These are phyloP conservation scores for Neotragus pygmaeus DNA, from an alignment of 2,113 vertebrate genomes.

Conservation along the genomic window DNA sequence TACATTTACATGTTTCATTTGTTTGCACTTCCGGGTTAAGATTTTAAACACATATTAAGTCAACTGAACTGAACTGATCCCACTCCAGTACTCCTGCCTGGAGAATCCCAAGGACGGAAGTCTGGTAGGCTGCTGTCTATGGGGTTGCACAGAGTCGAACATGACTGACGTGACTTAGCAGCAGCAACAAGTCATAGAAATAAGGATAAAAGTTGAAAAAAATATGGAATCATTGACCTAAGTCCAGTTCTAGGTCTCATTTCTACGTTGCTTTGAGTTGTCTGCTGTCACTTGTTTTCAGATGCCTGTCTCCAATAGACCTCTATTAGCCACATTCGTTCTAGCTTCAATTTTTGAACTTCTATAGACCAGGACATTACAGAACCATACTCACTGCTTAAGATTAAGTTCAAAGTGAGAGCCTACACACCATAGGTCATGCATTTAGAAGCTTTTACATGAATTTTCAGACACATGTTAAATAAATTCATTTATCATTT, in stretches of 20 bases:
- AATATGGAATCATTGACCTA: background rate
- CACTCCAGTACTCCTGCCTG: no score
- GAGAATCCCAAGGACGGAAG: no score
- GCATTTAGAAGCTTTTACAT: background rate
- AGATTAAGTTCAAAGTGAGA: background rate
- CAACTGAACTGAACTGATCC: background rate
- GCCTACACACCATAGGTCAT: background rate
- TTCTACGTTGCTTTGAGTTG: background rate
- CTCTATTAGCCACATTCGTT: background rate
- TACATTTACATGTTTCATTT: background rate
- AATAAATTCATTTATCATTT: background rate
- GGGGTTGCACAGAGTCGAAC: no score
- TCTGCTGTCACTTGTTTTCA: background rate
- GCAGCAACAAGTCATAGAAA: background rate
- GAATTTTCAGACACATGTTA: background rate
- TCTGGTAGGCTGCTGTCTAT: fast-evolving
- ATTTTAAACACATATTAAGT: background rate
- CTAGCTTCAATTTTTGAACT: background rate
- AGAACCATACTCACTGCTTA: no score
- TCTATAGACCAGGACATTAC: background rate
- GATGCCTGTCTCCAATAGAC: background rate
- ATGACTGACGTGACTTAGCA: no score
- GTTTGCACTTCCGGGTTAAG: background rate
- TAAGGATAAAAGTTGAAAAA: background rate
- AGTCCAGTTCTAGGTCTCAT: background rate